Base-by-base conservation (phyloP, 2,797 vertebrate species). In the Tenualosa thibaudeaui region DNA sequence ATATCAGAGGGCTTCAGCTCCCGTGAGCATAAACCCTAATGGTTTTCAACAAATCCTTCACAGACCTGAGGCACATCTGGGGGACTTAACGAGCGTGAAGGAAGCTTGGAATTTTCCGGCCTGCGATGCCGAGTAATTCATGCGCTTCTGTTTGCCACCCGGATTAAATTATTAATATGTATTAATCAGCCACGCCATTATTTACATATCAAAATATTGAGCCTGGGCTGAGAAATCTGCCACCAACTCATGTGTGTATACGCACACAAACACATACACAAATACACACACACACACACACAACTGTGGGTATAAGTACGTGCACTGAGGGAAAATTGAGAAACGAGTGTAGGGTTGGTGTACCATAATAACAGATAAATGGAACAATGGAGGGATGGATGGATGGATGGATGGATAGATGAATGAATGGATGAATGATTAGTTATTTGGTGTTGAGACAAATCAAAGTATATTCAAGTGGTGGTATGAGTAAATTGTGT, bases 161-260 rank as follows among this genome's bases (percentile, higher is more conserved):
- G 65, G 26, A 71, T 65, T 71, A 71, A 71, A 71, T 71, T 37
- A 71, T 71, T 71, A 71, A 71, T 71, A 71, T 71, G 65, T 71
- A 71, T 71, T 71, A 71, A 15, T 71, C 65, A 40, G 31, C n/a
- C 31, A 71, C 65, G 65, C 31, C 65, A 13, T 71, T 71, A 71
- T 71, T 71, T 71, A 71, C 65, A 71, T 71, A 37, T 71, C 10
- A 40, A 40, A 71, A 71, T 71, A 31, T 71, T 71, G 12, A 4
- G 31, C 1, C 51, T 53, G 10, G 12, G 51, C 51, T 53, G 10
- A 13, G 51, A 53, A 53, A 53, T 53, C 51, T 53, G 51, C 51
- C 51, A 53, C 51, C 10, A 8, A 12, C 51, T 53, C 60, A 24
- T 12, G 37, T 12, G 37, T 31, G 15, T 12, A 10, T 12, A 40